Evolutionary conservation across 2,113 vertebrate genomes (phyloP).

Genomic region (Corythoichthys haematopterus): DNA sequence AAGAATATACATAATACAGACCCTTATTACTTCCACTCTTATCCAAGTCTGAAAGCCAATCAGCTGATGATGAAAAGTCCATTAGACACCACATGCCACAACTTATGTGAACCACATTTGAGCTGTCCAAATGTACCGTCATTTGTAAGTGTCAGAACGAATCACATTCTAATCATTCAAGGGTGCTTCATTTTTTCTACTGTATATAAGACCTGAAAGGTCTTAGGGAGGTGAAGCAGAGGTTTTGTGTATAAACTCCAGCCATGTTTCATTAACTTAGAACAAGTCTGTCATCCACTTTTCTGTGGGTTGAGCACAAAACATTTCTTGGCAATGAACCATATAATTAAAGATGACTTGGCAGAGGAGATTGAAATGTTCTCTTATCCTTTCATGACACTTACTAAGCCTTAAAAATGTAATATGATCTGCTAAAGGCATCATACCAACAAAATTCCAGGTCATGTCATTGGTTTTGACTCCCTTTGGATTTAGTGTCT

Average conservation of each 20-base stretch:
- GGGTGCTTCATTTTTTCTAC: neutral
- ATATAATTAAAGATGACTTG: slow-evolving; percentile 34
- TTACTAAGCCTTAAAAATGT: neutral
- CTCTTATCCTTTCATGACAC: slow-evolving; percentile 1
- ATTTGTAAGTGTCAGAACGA: neutral
- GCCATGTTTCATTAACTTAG: slow-evolving; percentile 42
- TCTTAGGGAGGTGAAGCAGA: slow-evolving; percentile 17
- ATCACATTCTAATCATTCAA: slow-evolving; percentile 7
- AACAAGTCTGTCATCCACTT: slow-evolving; percentile 43
- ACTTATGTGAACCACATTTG: neutral
- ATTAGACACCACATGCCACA: neutral
- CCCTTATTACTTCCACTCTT: neutral
- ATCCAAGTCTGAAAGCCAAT: slow-evolving; percentile 13
- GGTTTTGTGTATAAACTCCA: slow-evolving; percentile 36
- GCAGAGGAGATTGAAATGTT: slow-evolving; percentile 11
- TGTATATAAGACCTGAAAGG: neutral
- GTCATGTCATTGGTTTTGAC: neutral
- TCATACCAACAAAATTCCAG: neutral
- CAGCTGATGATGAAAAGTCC: slow-evolving; percentile 1
- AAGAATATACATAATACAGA: neutral
- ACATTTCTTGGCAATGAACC: slow-evolving; percentile 11
- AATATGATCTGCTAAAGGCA: neutral
- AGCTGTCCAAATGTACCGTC: neutral
- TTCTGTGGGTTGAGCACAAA: slow-evolving; percentile 38
- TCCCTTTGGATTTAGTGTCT: neutral